Evolutionary conservation across 2,888 invertebrate genomes (phyloP), one percentile per base, ranked within the genome.

Genomic region (Pterostichus madidus): DNA sequence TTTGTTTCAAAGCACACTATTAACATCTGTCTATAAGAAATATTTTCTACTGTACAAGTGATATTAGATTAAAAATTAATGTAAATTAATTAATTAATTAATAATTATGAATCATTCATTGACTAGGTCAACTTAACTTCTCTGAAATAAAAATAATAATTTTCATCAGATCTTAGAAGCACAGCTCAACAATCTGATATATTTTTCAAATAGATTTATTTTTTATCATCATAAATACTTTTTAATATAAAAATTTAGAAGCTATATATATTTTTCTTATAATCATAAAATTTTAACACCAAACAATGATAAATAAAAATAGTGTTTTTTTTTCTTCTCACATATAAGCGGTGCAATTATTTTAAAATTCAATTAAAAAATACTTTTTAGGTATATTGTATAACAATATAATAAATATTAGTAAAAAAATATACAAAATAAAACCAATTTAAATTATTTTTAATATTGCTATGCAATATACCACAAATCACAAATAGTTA

Each of bases 221-320:
- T n/a, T 61, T 52, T 75, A 39, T 39, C 39, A 8, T 39, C 35
- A 13, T 64, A 64, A 64, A 75, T 75, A 75, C 6, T 44, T 52
- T 49, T 75, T 52, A 75, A 75, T 75, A 75, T 75, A 75, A 75
- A 75, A 75, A 75, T 75, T 75, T 75, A 75, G 75, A 75, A 52
- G 75, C 75, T 75, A 49, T 75, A 75, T 75, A 75, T 75, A 71
- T 49, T 75, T 73, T 64, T 64, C 64, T 64, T 64, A 64, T 64
- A 64, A 64, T 64, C 64, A 64, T 64, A 24, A 59, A 59, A 71
- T 52, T 75, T 32, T 75, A 75, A 75, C 49, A 49, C 49, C 75
- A 75, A 75, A 75, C 52, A 75, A 75, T 68, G 15, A 68, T 32
- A 61, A 39, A 68, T 44, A 44, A 52, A 56, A 68, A 13, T 44